Percentiles rank a stretch among this genome's conserved stretches.
phyloP scores from a whole-genome alignment of 2,888 invertebrate genomes.

The Callimorpha dominula region DNA sequence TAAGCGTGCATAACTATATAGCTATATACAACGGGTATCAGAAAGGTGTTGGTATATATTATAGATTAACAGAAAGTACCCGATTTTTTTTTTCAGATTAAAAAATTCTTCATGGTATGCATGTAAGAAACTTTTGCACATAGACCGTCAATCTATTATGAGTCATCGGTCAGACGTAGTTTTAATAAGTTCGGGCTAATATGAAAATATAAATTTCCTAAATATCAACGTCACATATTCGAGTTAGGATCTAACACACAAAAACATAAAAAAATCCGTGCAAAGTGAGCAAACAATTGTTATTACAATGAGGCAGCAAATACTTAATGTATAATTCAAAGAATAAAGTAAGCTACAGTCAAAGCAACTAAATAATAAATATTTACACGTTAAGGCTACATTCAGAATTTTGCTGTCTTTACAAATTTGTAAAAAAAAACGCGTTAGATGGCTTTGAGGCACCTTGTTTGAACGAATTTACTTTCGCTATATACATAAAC shows the following conservation, averaged over 20 bases:
- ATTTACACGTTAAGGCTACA: too few species aligned
- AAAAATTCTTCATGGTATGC: too few species aligned
- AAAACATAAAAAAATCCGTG: background rate
- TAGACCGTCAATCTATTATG: background rate
- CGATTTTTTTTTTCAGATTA: too few species aligned
- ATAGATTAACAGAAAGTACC: background rate
- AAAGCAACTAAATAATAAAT: too few species aligned
- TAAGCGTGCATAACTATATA: background rate
- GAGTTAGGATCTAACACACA: background rate
- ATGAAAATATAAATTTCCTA: background rate
- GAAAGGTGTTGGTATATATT: background rate
- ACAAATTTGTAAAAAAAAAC: background rate
- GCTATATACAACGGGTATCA: background rate
- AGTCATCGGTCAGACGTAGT: background rate
- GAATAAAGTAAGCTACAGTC: too few species aligned
- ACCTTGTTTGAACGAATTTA: too few species aligned
- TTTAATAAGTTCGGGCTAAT: background rate
- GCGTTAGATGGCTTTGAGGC: too few species aligned
- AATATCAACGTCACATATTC: background rate
- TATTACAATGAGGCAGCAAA: too few species aligned
- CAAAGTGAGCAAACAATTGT: background rate
- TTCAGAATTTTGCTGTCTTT: background rate
- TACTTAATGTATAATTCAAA: too few species aligned
- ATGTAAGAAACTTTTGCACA: too few species aligned
- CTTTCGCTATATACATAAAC: too few species aligned